Evolutionary conservation across 2,888 invertebrate species (phyloP).

Genomic region (Drosophila subquinaria): DNA sequence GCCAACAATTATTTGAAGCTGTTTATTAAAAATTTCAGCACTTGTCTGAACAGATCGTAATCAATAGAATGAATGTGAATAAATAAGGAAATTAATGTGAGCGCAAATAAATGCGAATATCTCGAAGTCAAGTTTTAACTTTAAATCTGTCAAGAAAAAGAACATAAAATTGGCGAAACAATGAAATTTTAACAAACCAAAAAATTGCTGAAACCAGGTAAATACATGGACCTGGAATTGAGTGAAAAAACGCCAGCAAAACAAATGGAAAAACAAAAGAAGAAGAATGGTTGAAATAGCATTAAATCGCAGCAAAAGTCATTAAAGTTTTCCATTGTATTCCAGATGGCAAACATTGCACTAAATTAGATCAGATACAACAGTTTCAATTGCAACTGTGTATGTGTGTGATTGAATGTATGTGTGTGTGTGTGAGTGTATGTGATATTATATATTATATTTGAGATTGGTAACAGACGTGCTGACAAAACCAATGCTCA

Average conservation of each 20-base stretch:
- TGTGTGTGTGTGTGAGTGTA: not conserved
- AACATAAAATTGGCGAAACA: not conserved
- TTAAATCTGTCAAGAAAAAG: not conserved
- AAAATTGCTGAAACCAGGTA: not conserved
- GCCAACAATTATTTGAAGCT: constrained; percentile 29
- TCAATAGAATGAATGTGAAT: constrained; percentile 4
- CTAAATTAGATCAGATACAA: constrained; percentile 44
- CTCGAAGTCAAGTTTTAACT: not conserved
- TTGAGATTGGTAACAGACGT: constrained; percentile 50
- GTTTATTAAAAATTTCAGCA: constrained; percentile 32
- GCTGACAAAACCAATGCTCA: constrained; percentile 46
- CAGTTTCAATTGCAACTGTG: constrained; percentile 9
- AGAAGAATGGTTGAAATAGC: constrained; percentile 35
- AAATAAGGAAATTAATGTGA: not conserved
- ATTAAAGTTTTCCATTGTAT: constrained; percentile 37
- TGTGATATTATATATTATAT: constrained; percentile 32
- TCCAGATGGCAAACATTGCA: constrained; percentile 20
- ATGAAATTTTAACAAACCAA: not conserved
- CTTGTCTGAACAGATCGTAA: not conserved
- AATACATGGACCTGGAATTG: not conserved
- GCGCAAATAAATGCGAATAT: not conserved
- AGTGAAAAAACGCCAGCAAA: not conserved
- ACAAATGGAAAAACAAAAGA: not conserved
- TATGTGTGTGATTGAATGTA: constrained; percentile 2
- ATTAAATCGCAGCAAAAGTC: constrained; percentile 45